Percentiles rank a stretch among this genome's conserved stretches.
These are phyloP conservation scores for Anastrepha ludens DNA, from an alignment of 1,140 invertebrate species.

Conservation along the genomic window DNA sequence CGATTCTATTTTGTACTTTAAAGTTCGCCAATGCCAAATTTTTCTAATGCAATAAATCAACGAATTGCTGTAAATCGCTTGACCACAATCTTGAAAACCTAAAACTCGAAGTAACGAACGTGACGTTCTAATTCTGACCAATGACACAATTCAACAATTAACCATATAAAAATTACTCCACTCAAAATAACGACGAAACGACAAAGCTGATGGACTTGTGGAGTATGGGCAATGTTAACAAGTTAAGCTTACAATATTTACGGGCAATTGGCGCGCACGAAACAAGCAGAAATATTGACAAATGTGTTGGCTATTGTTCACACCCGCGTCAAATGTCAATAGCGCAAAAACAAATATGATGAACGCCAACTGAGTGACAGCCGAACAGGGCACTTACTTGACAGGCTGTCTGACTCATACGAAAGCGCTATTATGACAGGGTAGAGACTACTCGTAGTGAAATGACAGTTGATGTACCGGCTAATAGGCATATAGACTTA, in stretches of 20 bases:
- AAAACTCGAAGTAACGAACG: not conserved
- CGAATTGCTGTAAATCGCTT: not conserved
- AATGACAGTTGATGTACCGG: conserved; percentile 18
- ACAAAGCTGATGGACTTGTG: not conserved
- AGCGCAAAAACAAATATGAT: conserved; percentile 29
- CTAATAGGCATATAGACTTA: not conserved
- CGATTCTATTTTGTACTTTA: too few species aligned
- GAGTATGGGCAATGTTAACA: not conserved
- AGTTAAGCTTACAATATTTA: conserved; percentile 39
- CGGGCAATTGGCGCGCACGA: conserved; percentile 31
- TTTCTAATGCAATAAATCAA: too few species aligned
- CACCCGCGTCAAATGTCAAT: conserved; percentile 51
- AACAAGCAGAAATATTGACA: not conserved
- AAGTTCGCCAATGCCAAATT: too few species aligned
- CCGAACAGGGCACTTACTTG: conserved; percentile 29
- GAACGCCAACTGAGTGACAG: not conserved
- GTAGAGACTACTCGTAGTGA: not conserved
- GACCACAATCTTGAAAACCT: conserved; percentile 21
- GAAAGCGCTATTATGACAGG: not conserved
- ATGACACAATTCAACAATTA: conserved; percentile 44
- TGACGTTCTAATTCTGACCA: conserved; percentile 15
- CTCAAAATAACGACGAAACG: not conserved
- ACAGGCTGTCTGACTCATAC: conserved; percentile 27
- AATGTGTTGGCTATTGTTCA: conserved; percentile 11
- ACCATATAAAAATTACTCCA: conserved; percentile 24